Conservation (phyloP, 2,888 invertebrate genomes). For the Eristalis tenax region DNA sequence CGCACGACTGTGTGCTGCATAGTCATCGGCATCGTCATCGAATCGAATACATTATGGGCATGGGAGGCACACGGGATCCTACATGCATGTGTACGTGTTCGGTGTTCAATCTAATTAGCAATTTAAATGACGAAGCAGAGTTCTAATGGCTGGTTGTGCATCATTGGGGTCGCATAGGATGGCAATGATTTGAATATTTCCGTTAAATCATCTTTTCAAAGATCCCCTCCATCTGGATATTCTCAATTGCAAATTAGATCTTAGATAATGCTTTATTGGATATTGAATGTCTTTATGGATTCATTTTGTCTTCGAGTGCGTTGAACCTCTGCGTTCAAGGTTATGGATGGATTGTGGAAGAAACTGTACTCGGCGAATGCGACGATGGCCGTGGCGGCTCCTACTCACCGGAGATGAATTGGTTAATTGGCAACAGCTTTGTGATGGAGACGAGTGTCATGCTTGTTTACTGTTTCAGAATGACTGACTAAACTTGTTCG, state of each 20-base stretch:
- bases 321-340: conserved; percentile 38
- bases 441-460: neutral
- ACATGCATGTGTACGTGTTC: conserved; percentile 5
- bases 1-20: conserved; percentile 21
- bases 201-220: conserved; percentile 42
- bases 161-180: conserved; percentile 7
- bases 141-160: conserved; percentile 15
- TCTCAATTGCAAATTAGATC: conserved; percentile 37
- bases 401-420: neutral
- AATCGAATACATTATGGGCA: conserved; percentile 26
- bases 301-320: neutral
- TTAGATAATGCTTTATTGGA: conserved; percentile 4
- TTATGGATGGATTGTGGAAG: neutral
- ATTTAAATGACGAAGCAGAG: conserved; percentile 19
- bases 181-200: conserved; percentile 27
- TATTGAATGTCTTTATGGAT: conserved; percentile 4
- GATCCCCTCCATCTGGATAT: neutral
- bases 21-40: neutral
- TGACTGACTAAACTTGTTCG: neutral
- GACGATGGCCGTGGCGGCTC: neutral
- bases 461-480: neutral
- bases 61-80: neutral
- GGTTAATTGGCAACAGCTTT: neutral
- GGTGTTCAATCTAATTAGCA: conserved; percentile 27
- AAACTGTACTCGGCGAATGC: neutral